These are phyloP conservation scores for Brachymystax lenok DNA, from an alignment of 2,797 vertebrate genomes.

Conservation along the genomic window DNA sequence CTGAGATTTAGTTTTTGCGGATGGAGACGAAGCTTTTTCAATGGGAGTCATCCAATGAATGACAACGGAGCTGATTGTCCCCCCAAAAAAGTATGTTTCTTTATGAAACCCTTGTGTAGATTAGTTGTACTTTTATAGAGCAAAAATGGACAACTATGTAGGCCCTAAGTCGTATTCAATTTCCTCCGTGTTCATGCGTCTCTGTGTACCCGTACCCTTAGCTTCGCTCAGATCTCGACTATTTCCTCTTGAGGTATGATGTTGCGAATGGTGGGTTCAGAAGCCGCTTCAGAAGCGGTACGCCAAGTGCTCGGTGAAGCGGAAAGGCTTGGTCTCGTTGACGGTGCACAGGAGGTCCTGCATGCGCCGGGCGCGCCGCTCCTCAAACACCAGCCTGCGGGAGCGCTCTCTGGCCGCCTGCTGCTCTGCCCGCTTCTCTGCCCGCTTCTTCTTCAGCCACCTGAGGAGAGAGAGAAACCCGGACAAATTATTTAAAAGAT, in stretches of 20 bases:
- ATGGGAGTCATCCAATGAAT: neutral
- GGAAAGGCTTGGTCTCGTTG: constrained; percentile 78
- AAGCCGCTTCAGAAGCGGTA: constrained; percentile 74
- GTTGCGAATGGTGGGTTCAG: constrained; percentile 41
- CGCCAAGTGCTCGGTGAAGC: constrained; percentile 79
- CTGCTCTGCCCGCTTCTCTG: constrained; percentile 85
- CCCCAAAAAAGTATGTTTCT: neutral
- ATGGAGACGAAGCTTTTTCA: neutral
- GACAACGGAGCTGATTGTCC: neutral
- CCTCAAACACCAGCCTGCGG: constrained; percentile 85
- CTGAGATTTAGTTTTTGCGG: neutral
- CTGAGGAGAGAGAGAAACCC: constrained; percentile 61
- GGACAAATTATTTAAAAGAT: neutral
- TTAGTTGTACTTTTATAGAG: neutral
- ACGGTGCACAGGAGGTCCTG: constrained; percentile 77
- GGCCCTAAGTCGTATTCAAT: neutral
- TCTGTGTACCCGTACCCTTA: too few relatives aligned
- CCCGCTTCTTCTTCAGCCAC: constrained; percentile 88
- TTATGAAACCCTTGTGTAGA: neutral
- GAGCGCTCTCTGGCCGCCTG: constrained; percentile 81
- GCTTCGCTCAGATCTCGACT: too few relatives aligned
- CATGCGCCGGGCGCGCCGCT: constrained; percentile 80
- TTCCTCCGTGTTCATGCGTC: neutral
- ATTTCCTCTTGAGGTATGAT: neutral
- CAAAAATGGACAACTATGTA: neutral